Conservation (phyloP, 2,888 invertebrate species). For the Morpho deidamia region DNA sequence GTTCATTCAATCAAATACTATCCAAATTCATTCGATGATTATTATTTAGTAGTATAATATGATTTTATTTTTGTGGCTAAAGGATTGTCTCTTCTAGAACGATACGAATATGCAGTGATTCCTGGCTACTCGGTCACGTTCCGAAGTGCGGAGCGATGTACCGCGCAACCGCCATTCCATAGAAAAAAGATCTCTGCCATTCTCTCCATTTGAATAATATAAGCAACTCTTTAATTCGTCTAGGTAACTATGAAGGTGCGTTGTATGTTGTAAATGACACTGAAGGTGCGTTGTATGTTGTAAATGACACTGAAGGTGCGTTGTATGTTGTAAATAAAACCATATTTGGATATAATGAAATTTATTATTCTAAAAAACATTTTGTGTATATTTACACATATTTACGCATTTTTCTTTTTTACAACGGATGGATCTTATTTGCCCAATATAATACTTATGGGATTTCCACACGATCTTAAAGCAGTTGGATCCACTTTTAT, state of each 20-base stretch:
- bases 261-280: not conserved
- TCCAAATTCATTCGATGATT: not conserved
- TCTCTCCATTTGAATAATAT: conserved; percentile 67
- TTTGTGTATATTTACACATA: too few species aligned
- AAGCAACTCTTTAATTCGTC: conserved; percentile 60
- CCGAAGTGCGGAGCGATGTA: conserved; percentile 74
- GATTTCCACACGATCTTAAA: too few species aligned
- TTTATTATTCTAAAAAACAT: too few species aligned
- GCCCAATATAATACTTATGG: too few species aligned
- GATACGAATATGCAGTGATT: conserved; percentile 37
- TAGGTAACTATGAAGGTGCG: conserved; percentile 15
- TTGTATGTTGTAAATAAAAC: not conserved
- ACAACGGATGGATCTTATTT: too few species aligned
- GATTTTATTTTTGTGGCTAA: not conserved
- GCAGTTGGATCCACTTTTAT: too few species aligned
- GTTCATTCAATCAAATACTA: too few species aligned
- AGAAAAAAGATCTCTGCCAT: conserved; percentile 62
- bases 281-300: conserved; percentile 10
- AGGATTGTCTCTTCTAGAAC: conserved; percentile 45
- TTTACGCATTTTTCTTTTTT: too few species aligned
- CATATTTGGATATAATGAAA: too few species aligned
- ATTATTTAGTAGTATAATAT: too few species aligned
- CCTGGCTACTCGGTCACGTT: conserved; percentile 62
- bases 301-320: conserved; percentile 7
- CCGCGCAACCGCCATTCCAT: conserved; percentile 65